These are phyloP conservation scores for Drosophila cognata DNA, from an alignment of 2,888 invertebrate genomes.

Conservation along the genomic window DNA sequence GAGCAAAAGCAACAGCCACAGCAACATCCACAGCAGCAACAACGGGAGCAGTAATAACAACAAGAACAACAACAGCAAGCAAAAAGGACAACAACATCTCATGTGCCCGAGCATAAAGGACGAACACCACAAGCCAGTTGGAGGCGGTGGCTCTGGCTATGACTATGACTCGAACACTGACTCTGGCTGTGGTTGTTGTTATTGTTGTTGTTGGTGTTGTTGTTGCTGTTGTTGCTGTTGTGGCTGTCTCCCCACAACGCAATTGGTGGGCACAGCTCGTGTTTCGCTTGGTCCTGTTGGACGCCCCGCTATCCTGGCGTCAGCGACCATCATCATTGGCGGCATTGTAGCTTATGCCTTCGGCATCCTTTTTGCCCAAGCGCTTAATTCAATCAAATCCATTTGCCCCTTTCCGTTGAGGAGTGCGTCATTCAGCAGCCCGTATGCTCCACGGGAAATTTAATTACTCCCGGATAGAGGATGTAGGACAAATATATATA, in stretches of 20 bases:
- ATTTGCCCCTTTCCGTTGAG: conserved; percentile 42
- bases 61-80: conserved; percentile 25
- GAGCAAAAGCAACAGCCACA: conserved; percentile 35
- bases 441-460: conserved; percentile 74
- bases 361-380: conserved; percentile 41
- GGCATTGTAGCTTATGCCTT: conserved; percentile 31
- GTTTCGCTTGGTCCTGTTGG: conserved; percentile 42
- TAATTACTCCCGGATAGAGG: conserved; percentile 65
- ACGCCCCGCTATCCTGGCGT: conserved; percentile 63
- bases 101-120: conserved; percentile 44
- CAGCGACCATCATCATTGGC: conserved; percentile 53
- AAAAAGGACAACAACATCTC: conserved; percentile 39
- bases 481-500: conserved; percentile 8
- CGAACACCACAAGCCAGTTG: conserved; percentile 40
- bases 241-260: conserved; percentile 46
- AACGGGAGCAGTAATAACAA: conserved; percentile 24
- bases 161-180: background rate
- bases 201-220: background rate
- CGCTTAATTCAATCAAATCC: conserved; percentile 79
- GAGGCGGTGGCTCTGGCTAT: conserved; percentile 33
- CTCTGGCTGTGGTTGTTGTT: background rate
- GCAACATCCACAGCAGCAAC: conserved; percentile 31
- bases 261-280: conserved; percentile 49
- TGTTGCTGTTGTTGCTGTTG: background rate
- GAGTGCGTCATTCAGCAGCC: conserved; percentile 59